Evolutionary conservation across 2,888 invertebrate species (phyloP).

Genomic region (Platynereis dumerilii): DNA sequence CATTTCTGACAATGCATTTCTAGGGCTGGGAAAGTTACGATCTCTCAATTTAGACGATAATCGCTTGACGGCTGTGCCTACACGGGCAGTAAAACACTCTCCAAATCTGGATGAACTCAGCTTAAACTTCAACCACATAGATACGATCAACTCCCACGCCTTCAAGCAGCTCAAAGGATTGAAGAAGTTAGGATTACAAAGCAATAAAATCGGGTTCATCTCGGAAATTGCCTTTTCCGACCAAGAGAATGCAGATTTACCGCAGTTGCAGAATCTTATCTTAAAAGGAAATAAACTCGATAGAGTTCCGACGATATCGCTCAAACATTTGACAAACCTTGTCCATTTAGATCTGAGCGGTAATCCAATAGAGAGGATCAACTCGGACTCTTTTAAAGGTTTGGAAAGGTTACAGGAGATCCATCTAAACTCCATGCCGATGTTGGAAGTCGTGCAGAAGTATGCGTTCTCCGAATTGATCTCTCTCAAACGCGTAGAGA

Average conservation of each 20-base stretch:
- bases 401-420: conserved; percentile 15
- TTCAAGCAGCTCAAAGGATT: conserved; percentile 17
- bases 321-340: conserved; percentile 20
- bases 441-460: conserved; percentile 21
- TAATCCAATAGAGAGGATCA: conserved; percentile 18
- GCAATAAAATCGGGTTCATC: conserved; percentile 15
- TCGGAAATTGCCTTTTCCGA: conserved; percentile 20
- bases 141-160: background rate
- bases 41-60: conserved; percentile 23
- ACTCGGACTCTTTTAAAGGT: conserved; percentile 22
- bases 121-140: conserved; percentile 12
- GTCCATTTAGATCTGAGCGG: conserved; percentile 22
- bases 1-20: conserved; percentile 19
- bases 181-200: conserved; percentile 16
- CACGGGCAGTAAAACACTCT: conserved; percentile 4
- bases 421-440: conserved; percentile 23
- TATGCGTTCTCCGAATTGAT: conserved; percentile 23
- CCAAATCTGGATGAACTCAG: conserved; percentile 1
- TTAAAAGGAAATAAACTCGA: conserved; percentile 23
- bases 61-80: conserved; percentile 13
- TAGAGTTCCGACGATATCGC: conserved; percentile 16
- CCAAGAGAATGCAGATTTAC: background rate
- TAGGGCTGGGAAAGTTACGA: conserved; percentile 14
- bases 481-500: conserved; percentile 12
- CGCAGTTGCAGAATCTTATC: conserved; percentile 13